These are phyloP conservation scores for Hyperopisus bebe DNA, from an alignment of 2,113 vertebrate genomes.

Conservation along the genomic window DNA sequence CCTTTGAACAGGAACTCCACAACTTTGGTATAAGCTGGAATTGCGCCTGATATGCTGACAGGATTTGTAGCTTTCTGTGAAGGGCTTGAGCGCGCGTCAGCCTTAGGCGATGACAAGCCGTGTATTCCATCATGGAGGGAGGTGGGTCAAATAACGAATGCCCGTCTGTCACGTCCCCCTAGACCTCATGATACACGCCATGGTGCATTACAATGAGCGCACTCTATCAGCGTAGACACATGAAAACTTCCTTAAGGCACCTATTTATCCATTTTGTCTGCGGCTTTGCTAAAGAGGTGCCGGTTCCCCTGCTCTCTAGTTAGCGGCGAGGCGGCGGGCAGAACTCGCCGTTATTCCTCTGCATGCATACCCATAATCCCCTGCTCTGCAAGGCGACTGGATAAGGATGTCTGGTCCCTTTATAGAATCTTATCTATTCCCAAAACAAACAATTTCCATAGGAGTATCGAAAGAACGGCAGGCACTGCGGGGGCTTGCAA, in stretches of 20 bases:
- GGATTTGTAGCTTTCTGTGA: neutral
- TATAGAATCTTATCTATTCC: constrained; percentile 31
- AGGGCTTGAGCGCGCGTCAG: neutral
- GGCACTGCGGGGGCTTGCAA: neutral
- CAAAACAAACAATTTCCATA: constrained; percentile 54
- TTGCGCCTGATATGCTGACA: neutral
- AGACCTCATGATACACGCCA: constrained; percentile 12
- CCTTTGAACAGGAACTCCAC: neutral
- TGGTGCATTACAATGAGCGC: constrained; percentile 23
- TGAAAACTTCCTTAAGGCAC: constrained; percentile 27
- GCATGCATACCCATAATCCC: neutral
- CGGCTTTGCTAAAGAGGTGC: constrained; percentile 21
- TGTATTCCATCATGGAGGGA: constrained; percentile 24
- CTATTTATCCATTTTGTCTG: constrained; percentile 17
- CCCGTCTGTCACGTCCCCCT: constrained; percentile 20
- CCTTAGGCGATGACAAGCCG: constrained; percentile 6
- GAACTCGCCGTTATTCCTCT: neutral
- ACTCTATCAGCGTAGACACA: constrained; percentile 29
- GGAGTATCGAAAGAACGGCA: constrained; percentile 57
- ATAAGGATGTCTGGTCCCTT: neutral
- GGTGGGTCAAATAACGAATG: constrained; percentile 17
- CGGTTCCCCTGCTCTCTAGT: neutral
- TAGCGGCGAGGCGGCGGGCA: neutral
- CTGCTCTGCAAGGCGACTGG: neutral
- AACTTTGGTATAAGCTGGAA: neutral